Evolutionary conservation across 2,797 vertebrate genomes (phyloP).

Genomic region (Podarcis siculus): DNA sequence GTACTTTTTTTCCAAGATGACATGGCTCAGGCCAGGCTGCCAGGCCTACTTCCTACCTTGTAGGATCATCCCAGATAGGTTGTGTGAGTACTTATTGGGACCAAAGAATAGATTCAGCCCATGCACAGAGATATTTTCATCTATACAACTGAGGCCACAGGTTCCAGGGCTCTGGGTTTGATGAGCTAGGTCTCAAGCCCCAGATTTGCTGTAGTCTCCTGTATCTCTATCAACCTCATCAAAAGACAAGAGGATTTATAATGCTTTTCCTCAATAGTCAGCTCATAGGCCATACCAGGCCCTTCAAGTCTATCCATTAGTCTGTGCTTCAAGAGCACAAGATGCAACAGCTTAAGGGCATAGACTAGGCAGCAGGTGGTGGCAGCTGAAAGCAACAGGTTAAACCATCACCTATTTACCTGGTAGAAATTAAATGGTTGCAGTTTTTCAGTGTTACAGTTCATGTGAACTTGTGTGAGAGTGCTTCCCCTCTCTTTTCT

Average conservation of each 20-base stretch:
- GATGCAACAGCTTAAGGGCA: neutral
- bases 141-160: neutral
- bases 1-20: neutral
- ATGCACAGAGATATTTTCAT: neutral
- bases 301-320: too few species aligned
- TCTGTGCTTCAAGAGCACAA: neutral
- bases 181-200: neutral
- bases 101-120: neutral
- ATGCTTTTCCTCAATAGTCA: neutral
- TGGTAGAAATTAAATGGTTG: neutral
- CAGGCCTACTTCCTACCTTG: neutral
- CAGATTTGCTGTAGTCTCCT: neutral
- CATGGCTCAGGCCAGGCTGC: neutral
- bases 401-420: neutral
- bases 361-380: neutral
- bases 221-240: neutral
- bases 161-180: neutral
- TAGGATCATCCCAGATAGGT: neutral
- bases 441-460: neutral
- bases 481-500: neutral
- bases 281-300: neutral
- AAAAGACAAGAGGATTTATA: neutral
- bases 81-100: neutral
- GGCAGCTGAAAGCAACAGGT: neutral
- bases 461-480: neutral